Evolutionary conservation across 2,888 invertebrate genomes (phyloP).

Genomic region (Polietes domitor): DNA sequence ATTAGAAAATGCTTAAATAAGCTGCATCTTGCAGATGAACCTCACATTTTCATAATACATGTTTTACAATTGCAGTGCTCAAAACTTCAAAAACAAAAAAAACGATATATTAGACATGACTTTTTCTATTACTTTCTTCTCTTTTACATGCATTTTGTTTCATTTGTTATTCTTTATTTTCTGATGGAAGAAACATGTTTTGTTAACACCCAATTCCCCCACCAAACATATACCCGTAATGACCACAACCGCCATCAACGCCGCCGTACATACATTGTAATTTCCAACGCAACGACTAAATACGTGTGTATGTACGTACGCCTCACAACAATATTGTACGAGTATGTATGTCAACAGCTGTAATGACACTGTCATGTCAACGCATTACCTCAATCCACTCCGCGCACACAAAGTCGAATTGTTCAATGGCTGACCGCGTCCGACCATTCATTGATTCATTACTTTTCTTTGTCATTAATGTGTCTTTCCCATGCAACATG

Average conservation of each 20-base stretch:
- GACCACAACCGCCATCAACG: constrained; percentile 34
- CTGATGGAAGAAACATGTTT: not conserved
- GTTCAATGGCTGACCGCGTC: not conserved
- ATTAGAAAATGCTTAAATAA: no score
- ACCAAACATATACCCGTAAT: constrained; percentile 47
- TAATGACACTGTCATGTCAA: constrained; percentile 1
- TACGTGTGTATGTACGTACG: not conserved
- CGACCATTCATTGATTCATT: constrained; percentile 5
- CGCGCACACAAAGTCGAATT: not conserved
- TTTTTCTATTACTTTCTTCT: not conserved
- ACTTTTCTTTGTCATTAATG: not conserved
- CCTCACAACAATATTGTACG: not conserved
- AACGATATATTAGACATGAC: not conserved
- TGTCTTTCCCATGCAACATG: not conserved
- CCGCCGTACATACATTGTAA: no score
- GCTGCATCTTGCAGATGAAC: no score
- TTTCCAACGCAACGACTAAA: constrained; percentile 37
- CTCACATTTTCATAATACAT: no score
- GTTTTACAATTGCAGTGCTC: no score
- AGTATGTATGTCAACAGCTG: constrained; percentile 3
- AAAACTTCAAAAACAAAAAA: not conserved
- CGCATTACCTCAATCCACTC: not conserved
- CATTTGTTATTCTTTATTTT: not conserved
- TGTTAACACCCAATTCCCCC: not conserved
- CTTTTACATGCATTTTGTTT: not conserved